Evolutionary conservation across 1,140 invertebrate species (phyloP).

Genomic region (Coptotermes formosanus): DNA sequence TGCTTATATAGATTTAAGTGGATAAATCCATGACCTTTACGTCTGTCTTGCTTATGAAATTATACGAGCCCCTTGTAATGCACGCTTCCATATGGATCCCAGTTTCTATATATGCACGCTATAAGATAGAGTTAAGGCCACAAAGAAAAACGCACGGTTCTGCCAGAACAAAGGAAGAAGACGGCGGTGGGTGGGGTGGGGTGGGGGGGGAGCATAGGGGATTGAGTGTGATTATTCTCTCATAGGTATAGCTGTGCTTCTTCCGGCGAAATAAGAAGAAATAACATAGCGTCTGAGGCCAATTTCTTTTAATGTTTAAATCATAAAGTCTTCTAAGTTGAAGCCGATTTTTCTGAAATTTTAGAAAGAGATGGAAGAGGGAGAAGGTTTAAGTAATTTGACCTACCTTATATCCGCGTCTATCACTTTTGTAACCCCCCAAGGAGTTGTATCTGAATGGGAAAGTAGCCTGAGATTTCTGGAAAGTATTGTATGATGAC

Average conservation of each 20-base stretch:
- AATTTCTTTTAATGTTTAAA: conserved; percentile 11
- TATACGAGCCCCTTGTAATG: background rate
- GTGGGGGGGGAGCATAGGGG: no score
- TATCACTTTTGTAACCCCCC: background rate
- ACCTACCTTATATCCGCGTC: background rate
- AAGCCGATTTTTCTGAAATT: background rate
- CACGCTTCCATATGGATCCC: background rate
- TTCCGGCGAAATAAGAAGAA: background rate
- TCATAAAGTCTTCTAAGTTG: background rate
- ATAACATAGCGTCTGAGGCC: background rate
- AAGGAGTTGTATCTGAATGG: background rate
- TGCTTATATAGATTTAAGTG: no score
- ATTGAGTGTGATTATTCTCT: conserved; percentile 5
- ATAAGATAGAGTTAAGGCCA: background rate
- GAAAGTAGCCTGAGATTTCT: background rate
- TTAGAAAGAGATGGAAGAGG: background rate
- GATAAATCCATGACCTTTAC: background rate
- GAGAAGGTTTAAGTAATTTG: background rate
- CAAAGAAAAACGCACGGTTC: background rate
- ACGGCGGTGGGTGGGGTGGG: background rate
- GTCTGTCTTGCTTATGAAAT: conserved; percentile 16
- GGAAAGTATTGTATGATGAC: background rate
- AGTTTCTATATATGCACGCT: background rate
- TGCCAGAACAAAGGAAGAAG: background rate
- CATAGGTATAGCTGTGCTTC: background rate